phyloP scores from a whole-genome alignment of 2,888 invertebrate genomes.

The Erebia ligea region DNA sequence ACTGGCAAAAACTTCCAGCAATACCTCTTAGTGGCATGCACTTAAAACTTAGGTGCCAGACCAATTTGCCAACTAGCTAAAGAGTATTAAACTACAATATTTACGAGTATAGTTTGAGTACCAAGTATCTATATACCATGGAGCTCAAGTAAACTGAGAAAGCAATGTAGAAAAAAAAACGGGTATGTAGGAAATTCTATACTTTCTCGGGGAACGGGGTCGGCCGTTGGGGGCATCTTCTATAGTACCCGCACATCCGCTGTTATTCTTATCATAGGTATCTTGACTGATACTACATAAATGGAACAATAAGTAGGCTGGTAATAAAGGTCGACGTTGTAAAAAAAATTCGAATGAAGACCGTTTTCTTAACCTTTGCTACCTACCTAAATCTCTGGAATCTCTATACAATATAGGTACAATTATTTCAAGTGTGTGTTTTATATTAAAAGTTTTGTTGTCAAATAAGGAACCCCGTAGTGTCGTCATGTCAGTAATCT shows the following conservation, averaged over 20 bases:
- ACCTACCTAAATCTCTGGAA: background rate
- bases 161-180: constrained; percentile 8
- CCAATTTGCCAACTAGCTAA: background rate
- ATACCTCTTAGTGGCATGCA: background rate
- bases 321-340: background rate
- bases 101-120: background rate
- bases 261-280: constrained; percentile 3
- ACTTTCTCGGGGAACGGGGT: constrained; percentile 16
- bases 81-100: background rate
- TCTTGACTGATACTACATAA: background rate
- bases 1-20: background rate
- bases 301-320: background rate
- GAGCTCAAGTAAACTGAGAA: background rate
- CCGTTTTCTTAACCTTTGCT: background rate
- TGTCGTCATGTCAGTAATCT: too few species aligned
- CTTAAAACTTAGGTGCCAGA: background rate
- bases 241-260: background rate
- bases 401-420: too few species aligned
- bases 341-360: background rate
- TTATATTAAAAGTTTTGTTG: too few species aligned
- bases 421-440: too few species aligned
- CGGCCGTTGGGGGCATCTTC: background rate
- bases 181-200: constrained; percentile 7
- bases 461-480: too few species aligned
- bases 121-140: background rate